A percentile compares a stretch with the other conserved stretches of the same genome.
phyloP scores from a whole-genome alignment of 2,888 invertebrate genomes.

The Abrostola tripartita region DNA sequence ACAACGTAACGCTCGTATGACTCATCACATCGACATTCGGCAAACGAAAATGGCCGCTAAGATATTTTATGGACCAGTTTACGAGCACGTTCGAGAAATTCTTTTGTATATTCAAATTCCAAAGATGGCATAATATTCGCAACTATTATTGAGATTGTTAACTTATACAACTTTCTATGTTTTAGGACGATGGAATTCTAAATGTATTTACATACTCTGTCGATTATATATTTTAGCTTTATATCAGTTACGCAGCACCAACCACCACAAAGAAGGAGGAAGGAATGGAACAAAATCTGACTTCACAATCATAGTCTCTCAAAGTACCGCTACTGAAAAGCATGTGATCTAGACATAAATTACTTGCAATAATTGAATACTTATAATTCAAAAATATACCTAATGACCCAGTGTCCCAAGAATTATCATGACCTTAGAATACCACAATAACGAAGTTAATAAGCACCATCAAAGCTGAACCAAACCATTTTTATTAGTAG shows the following conservation, averaged over 20 bases:
- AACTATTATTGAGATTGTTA: constrained; percentile 7
- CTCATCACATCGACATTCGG: constrained; percentile 63
- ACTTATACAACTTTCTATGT: not conserved
- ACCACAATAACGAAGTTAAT: constrained; percentile 22
- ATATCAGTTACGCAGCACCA: too few relatives aligned
- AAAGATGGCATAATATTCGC: constrained; percentile 35
- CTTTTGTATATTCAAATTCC: constrained; percentile 39
- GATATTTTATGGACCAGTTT: constrained; percentile 55
- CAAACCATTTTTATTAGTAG: constrained; percentile 28
- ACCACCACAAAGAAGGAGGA: too few relatives aligned
- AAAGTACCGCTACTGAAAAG: not conserved
- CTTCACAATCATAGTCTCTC: too few relatives aligned
- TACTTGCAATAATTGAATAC: not conserved
- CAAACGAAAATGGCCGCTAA: constrained; percentile 58
- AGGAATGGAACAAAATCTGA: too few relatives aligned
- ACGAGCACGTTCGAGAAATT: constrained; percentile 47
- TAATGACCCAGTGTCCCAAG: constrained; percentile 25
- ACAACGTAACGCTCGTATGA: constrained; percentile 57
- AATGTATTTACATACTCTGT: too few relatives aligned
- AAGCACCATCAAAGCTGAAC: constrained; percentile 21
- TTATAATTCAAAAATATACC: constrained; percentile 3
- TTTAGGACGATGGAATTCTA: too few relatives aligned
- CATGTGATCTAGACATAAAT: not conserved
- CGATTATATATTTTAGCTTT: too few relatives aligned
- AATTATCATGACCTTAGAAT: constrained; percentile 33